Evolutionary conservation across 2,888 invertebrate genomes (phyloP).

Genomic region (Volucella bombylans): DNA sequence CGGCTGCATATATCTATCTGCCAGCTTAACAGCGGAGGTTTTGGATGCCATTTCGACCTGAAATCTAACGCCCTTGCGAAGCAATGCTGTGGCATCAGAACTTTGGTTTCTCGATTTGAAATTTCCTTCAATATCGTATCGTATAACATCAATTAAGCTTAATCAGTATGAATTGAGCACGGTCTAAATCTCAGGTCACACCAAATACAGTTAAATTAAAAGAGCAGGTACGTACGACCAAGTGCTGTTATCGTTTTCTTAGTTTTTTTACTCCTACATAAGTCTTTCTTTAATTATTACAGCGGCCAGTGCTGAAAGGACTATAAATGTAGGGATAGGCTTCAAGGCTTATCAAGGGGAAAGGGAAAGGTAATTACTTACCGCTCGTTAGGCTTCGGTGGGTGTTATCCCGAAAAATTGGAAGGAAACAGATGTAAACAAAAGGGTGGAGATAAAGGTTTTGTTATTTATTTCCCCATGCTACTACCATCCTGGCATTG

Average conservation of each 20-base stretch:
- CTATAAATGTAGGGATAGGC: too few relatives aligned
- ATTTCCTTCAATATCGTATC: too few relatives aligned
- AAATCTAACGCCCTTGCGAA: too few relatives aligned
- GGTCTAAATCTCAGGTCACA: too few relatives aligned
- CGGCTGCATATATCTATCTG: too few relatives aligned
- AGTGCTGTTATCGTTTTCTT: neutral
- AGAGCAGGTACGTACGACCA: neutral
- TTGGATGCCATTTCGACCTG: too few relatives aligned
- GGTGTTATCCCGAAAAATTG: constrained; percentile 59
- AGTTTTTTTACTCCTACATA: neutral
- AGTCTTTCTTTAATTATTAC: constrained; percentile 41
- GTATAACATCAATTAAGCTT: too few relatives aligned
- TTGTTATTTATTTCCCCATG: constrained; percentile 30
- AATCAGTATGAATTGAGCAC: too few relatives aligned
- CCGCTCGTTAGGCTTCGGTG: constrained; percentile 41
- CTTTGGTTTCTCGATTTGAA: too few relatives aligned
- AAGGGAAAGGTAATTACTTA: constrained; percentile 55
- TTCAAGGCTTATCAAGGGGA: constrained; percentile 8
- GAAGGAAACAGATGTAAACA: constrained; percentile 52
- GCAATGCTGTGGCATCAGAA: too few relatives aligned
- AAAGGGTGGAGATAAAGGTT: constrained; percentile 39
- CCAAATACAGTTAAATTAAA: too few relatives aligned
- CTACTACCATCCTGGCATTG: neutral
- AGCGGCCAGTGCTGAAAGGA: neutral
- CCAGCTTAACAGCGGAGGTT: too few relatives aligned